phyloP scores from a whole-genome alignment of 2,113 vertebrate species.

The Psammodynastes pulverulentus region DNA sequence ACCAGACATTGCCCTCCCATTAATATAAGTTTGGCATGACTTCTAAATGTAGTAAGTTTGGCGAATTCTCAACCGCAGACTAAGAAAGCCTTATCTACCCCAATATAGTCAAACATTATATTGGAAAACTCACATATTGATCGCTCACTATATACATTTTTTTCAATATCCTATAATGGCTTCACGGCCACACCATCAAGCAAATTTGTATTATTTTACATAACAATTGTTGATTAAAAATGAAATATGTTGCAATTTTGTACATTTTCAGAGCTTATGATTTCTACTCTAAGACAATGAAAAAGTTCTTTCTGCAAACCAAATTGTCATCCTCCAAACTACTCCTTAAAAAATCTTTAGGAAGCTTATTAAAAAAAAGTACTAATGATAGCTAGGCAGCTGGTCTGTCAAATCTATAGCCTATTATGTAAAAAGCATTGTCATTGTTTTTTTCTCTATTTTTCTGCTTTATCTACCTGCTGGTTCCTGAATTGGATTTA shows the following conservation, averaged over 20 bases:
- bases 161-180: accelerated
- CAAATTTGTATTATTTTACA: background rate
- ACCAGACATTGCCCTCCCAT: background rate
- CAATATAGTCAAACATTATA: background rate
- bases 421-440: constrained; percentile 24
- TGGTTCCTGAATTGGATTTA: constrained; percentile 6
- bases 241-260: background rate
- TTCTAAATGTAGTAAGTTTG: background rate
- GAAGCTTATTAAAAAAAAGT: constrained; percentile 23
- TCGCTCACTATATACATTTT: background rate
- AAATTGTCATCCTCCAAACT: constrained; percentile 4
- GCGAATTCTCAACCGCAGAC: background rate
- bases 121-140: background rate
- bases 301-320: constrained; percentile 16
- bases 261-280: background rate
- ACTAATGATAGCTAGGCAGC: constrained; percentile 22
- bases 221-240: constrained; percentile 27
- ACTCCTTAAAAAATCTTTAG: constrained; percentile 12
- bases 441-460: constrained; percentile 22
- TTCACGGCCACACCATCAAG: background rate
- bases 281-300: constrained; percentile 12
- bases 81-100: background rate
- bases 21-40: background rate
- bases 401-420: constrained; percentile 30
- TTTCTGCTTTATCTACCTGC: constrained; percentile 20